Conservation (phyloP, 2,113 vertebrate genomes). For the Pholis gunnellus region DNA sequence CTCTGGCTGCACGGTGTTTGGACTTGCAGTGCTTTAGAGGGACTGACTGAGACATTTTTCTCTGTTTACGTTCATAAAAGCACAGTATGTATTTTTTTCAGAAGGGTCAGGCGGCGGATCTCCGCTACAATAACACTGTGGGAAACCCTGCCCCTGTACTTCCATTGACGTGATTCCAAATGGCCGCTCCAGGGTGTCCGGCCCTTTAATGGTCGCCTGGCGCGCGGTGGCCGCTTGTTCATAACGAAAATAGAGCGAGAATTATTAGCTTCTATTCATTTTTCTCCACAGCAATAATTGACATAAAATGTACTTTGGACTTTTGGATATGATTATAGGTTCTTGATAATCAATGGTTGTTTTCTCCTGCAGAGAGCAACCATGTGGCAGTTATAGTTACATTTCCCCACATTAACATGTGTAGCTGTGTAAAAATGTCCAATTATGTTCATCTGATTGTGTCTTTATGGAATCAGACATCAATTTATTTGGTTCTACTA, state of each 20-base stretch:
- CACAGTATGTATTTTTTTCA: background rate
- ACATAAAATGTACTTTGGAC: background rate
- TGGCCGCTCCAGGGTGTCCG: background rate
- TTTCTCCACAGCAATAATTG: background rate
- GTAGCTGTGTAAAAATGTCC: background rate
- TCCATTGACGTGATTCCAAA: background rate
- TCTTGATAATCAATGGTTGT: background rate
- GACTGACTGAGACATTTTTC: background rate
- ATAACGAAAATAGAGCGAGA: background rate
- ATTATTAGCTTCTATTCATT: too few relatives aligned
- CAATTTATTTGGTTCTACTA: background rate
- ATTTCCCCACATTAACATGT: background rate
- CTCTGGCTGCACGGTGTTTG: background rate
- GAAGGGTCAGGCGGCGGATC: background rate
- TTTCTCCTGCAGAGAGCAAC: background rate
- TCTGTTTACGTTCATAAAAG: background rate
- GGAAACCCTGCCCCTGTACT: background rate
- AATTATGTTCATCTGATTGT: too few relatives aligned
- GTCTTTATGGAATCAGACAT: background rate
- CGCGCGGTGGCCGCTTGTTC: background rate
- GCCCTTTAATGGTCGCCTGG: background rate
- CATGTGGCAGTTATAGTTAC: background rate
- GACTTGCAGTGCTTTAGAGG: background rate
- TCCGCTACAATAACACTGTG: background rate
- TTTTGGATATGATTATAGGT: background rate